phyloP scores from a whole-genome alignment of 2,888 invertebrate species.

The Linnaemya tessellans region DNA sequence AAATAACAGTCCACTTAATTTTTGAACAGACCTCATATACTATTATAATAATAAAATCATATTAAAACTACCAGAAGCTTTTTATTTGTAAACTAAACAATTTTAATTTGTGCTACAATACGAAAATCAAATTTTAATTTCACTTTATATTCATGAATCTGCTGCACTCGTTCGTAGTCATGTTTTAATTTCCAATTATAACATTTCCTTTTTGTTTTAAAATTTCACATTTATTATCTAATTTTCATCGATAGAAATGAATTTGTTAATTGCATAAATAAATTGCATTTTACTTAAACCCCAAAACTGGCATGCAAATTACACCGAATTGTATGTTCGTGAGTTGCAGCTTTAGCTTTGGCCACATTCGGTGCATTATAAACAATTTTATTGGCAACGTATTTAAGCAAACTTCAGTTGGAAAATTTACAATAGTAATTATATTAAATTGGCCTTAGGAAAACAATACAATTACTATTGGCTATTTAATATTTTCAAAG shows the following conservation, averaged over 20 bases:
- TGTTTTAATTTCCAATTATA: neutral
- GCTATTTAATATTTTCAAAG: neutral
- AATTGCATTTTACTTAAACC: conserved; percentile 11
- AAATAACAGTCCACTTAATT: too few species aligned
- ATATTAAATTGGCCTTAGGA: neutral
- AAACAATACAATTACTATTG: conserved; percentile 13
- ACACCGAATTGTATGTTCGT: conserved; percentile 61
- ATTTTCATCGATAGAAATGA: conserved; percentile 4
- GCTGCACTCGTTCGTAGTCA: too few species aligned
- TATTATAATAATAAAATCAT: neutral
- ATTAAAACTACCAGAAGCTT: neutral
- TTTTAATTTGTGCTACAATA: neutral
- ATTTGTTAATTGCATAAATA: conserved; percentile 48
- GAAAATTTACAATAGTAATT: conserved; percentile 11
- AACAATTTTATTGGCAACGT: neutral
- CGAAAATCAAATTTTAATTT: conserved; percentile 8
- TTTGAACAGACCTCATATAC: too few species aligned
- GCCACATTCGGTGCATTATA: conserved; percentile 18
- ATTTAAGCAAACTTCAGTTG: conserved; percentile 10
- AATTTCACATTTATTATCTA: conserved; percentile 11
- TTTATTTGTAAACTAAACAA: neutral
- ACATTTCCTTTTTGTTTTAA: conserved; percentile 3
- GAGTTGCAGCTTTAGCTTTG: conserved; percentile 42
- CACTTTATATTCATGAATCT: neutral
- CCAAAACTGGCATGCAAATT: conserved; percentile 53